Evolutionary conservation across 2,797 vertebrate species (phyloP).

Genomic region (Botia kubotai): DNA sequence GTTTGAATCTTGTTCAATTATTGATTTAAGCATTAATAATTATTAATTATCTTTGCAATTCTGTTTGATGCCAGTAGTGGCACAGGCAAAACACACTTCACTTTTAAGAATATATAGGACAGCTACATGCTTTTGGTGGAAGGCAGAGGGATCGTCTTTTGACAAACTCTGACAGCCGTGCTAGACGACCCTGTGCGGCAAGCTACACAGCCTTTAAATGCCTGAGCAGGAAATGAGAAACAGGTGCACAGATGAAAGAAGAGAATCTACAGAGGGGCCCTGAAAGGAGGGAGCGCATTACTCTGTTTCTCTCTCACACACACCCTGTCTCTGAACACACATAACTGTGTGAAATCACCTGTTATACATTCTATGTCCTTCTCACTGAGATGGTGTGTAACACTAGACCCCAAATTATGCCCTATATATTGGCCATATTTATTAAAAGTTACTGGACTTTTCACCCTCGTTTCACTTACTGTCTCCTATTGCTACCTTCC

Average conservation of each 20-base stretch:
- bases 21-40: background rate
- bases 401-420: slow-evolving; percentile 44
- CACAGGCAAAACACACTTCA: background rate
- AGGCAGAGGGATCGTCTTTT: slow-evolving; percentile 44
- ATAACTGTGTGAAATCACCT: slow-evolving; percentile 54
- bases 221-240: slow-evolving; percentile 63
- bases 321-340: slow-evolving; percentile 36
- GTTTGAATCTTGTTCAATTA: background rate
- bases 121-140: slow-evolving; percentile 20
- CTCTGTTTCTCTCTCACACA: slow-evolving; percentile 5
- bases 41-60: background rate
- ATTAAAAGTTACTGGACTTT: slow-evolving; percentile 47
- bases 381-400: slow-evolving; percentile 53
- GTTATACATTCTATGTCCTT: slow-evolving; percentile 54
- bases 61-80: background rate
- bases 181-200: slow-evolving; percentile 38
- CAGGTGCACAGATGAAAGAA: slow-evolving; percentile 67
- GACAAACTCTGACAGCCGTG: slow-evolving; percentile 62
- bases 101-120: slow-evolving; percentile 7
- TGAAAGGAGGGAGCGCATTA: slow-evolving; percentile 49
- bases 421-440: slow-evolving; percentile 45
- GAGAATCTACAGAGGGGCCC: slow-evolving; percentile 57
- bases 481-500: slow-evolving; percentile 43
- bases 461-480: slow-evolving; percentile 20
- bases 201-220: slow-evolving; percentile 52